These are phyloP conservation scores for Isoperla grammatica DNA, from an alignment of 2,888 invertebrate genomes.

Conservation along the genomic window DNA sequence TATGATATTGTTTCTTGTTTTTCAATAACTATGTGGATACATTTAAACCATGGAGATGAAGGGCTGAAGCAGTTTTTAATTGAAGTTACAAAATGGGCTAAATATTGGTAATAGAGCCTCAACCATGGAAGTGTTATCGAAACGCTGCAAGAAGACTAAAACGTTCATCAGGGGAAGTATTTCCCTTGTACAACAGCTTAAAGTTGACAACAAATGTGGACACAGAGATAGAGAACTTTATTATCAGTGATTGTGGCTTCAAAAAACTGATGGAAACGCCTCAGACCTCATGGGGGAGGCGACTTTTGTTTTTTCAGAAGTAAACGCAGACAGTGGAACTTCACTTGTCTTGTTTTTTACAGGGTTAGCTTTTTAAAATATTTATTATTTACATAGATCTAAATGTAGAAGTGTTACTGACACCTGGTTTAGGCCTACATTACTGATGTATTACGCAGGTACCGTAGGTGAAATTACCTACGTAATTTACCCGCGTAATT, in stretches of 20 bases:
- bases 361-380: no score
- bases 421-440: no score
- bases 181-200: constrained; percentile 55
- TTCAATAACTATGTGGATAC: constrained; percentile 88
- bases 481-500: no score
- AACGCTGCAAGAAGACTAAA: constrained; percentile 67
- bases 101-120: constrained; percentile 70
- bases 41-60: constrained; percentile 73
- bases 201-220: constrained; percentile 58
- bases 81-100: constrained; percentile 49
- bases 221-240: constrained; percentile 52
- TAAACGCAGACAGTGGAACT: no score
- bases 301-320: constrained; percentile 61
- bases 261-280: constrained; percentile 53
- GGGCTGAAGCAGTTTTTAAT: constrained; percentile 60
- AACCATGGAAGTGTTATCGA: constrained; percentile 80
- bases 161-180: constrained; percentile 53
- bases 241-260: constrained; percentile 47
- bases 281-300: constrained; percentile 64
- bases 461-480: no score
- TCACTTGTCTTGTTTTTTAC: no score
- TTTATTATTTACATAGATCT: no score
- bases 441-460: no score
- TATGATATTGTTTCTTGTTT: constrained; percentile 73
- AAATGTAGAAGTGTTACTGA: no score